These are phyloP conservation scores for Hyposmocoma kahamanoa DNA, from an alignment of 1,140 invertebrate species.

Conservation along the genomic window DNA sequence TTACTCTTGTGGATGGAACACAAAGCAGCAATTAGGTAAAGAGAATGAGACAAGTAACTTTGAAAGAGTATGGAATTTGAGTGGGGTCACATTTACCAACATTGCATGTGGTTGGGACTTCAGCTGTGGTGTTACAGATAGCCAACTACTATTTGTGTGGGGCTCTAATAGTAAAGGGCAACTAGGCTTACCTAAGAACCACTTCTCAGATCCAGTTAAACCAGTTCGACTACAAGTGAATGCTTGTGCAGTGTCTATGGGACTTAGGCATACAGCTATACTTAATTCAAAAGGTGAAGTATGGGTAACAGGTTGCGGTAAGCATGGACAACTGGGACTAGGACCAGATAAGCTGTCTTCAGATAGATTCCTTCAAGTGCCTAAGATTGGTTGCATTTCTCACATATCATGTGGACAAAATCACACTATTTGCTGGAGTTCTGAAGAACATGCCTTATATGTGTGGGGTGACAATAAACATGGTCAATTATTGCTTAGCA, in stretches of 20 bases:
- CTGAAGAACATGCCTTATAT: slow-evolving; percentile 74
- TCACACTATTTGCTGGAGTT: slow-evolving; percentile 78
- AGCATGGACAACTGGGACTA: slow-evolving; percentile 79
- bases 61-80: slow-evolving; percentile 72
- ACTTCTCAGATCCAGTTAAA: slow-evolving; percentile 52
- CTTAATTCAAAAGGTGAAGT: slow-evolving; percentile 77
- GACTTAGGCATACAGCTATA: slow-evolving; percentile 80
- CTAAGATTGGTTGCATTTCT: slow-evolving; percentile 70
- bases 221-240: slow-evolving; percentile 62
- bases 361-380: slow-evolving; percentile 75
- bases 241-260: slow-evolving; percentile 69
- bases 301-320: slow-evolving; percentile 77
- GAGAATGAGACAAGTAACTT: slow-evolving; percentile 70
- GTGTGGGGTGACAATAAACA: slow-evolving; percentile 86
- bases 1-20: slow-evolving; percentile 92
- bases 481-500: slow-evolving; percentile 78
- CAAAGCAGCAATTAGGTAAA: slow-evolving; percentile 84
- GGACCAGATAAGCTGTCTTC: slow-evolving; percentile 55
- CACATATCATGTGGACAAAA: slow-evolving; percentile 82
- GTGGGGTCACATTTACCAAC: slow-evolving; percentile 74
- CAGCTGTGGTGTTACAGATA: slow-evolving; percentile 78
- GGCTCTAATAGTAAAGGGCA: slow-evolving; percentile 85
- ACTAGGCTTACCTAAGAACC: slow-evolving; percentile 76
- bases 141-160: slow-evolving; percentile 81
- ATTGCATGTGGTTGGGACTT: slow-evolving; percentile 84